A percentile compares a stretch with the other conserved stretches of the same genome.
These are phyloP conservation scores for Drosophila santomea DNA, from an alignment of 1,140 invertebrate genomes.

Conservation along the genomic window DNA sequence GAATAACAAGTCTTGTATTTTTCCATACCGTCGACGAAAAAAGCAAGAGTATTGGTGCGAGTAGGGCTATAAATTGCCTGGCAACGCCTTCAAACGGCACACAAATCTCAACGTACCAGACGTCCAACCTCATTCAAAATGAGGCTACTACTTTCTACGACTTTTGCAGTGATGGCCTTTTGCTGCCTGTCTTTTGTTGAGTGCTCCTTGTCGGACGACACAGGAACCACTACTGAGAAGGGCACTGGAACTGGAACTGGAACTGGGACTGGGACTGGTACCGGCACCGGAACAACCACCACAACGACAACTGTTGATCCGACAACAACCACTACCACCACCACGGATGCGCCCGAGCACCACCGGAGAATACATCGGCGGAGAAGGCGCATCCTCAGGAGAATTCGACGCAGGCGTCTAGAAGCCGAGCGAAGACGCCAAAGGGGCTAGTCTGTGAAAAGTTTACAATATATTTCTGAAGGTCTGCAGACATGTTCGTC, in stretches of 20 bases:
- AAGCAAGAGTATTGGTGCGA: no score
- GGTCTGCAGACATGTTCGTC: no score
- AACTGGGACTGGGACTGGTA: neutral
- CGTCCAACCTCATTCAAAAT: neutral
- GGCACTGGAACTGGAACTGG: neutral
- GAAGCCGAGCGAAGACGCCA: neutral
- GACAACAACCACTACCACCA: neutral
- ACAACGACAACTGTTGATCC: neutral
- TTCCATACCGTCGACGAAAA: neutral
- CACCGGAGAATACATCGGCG: neutral
- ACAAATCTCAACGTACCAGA: neutral
- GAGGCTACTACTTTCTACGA: neutral
- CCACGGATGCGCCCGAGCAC: neutral
- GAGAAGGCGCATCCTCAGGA: neutral
- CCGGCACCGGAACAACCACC: neutral
- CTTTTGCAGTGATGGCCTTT: slow-evolving; percentile 6
- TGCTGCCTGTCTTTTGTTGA: neutral
- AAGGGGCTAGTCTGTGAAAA: neutral
- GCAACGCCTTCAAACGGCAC: neutral
- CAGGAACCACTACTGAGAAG: neutral
- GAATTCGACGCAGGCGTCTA: neutral
- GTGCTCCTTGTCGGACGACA: neutral
- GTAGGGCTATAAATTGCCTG: slow-evolving; percentile 9
- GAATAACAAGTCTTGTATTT: neutral
- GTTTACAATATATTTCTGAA: neutral